A percentile compares a stretch with the other conserved stretches of the same genome.
phyloP scores from a whole-genome alignment of 2,113 vertebrate species.

The Pachycephala philippinensis region DNA sequence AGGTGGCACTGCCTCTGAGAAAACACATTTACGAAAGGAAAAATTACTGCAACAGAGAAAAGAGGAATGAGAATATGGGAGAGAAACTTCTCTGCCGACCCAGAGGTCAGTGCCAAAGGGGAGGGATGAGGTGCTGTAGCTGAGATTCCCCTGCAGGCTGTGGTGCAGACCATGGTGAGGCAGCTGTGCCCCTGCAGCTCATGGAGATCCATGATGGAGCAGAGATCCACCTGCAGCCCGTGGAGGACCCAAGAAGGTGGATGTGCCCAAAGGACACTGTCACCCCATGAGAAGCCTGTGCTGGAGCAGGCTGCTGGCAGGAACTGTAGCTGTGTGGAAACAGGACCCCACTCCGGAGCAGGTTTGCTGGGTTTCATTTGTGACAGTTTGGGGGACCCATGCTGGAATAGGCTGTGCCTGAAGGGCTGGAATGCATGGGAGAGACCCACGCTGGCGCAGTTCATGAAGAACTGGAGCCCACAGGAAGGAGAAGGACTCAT shows the following conservation, averaged over 20 bases:
- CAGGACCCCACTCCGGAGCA: background rate
- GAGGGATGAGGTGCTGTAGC: background rate
- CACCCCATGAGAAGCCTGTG: background rate
- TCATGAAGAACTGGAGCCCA: background rate
- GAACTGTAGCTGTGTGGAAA: background rate
- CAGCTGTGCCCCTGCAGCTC: background rate
- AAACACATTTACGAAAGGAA: background rate
- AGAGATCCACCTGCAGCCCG: background rate
- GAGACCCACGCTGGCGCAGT: background rate
- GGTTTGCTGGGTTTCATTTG: background rate
- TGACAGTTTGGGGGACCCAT: too few species aligned
- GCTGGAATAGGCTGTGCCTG: background rate
- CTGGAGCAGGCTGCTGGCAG: background rate
- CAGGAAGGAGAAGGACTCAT: background rate
- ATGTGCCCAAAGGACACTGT: background rate
- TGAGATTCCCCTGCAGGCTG: background rate
- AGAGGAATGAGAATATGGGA: background rate
- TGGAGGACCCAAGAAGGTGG: background rate
- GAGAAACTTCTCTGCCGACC: background rate
- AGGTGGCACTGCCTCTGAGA: background rate
- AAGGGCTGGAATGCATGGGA: background rate
- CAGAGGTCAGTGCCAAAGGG: background rate
- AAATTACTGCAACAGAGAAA: background rate
- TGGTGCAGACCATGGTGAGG: background rate
- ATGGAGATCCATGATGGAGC: background rate